Conservation (phyloP, 2,888 invertebrate genomes). For the Noctua janthe region DNA sequence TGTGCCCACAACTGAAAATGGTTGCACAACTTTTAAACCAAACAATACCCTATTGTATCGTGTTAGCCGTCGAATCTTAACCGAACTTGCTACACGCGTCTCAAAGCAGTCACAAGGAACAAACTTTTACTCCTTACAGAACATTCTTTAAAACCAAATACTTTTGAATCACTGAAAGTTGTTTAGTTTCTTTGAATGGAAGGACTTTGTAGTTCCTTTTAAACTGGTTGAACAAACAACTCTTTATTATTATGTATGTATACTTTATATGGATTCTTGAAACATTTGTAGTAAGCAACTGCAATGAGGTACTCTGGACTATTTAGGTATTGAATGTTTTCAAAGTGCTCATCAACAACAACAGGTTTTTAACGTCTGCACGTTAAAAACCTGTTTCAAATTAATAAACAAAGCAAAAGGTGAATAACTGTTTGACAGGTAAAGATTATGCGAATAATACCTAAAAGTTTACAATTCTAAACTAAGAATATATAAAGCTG, state of each 20-base stretch:
- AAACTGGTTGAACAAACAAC: slow-evolving; percentile 30
- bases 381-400: neutral
- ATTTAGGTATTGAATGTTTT: too few relatives aligned
- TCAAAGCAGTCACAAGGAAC: slow-evolving; percentile 48
- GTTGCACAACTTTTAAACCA: slow-evolving; percentile 15
- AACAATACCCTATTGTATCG: slow-evolving; percentile 37
- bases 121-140: slow-evolving; percentile 22
- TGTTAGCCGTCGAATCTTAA: slow-evolving; percentile 30
- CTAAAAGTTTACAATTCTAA: neutral
- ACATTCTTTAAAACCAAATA: slow-evolving; percentile 43
- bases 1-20: slow-evolving; percentile 19
- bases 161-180: slow-evolving; percentile 25
- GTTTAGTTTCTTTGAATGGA: slow-evolving; percentile 31
- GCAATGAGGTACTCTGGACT: neutral
- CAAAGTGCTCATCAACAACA: neutral
- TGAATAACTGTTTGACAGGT: neutral
- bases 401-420: neutral
- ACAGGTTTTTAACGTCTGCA: too few relatives aligned
- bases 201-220: neutral
- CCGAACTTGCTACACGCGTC: slow-evolving; percentile 30
- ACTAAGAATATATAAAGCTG: too few relatives aligned
- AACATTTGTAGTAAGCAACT: neutral
- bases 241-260: neutral
- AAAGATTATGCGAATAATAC: neutral
- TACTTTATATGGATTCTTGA: too few relatives aligned